Evolutionary conservation across 1,140 invertebrate genomes (phyloP).

Genomic region (Nephila pilipes): DNA sequence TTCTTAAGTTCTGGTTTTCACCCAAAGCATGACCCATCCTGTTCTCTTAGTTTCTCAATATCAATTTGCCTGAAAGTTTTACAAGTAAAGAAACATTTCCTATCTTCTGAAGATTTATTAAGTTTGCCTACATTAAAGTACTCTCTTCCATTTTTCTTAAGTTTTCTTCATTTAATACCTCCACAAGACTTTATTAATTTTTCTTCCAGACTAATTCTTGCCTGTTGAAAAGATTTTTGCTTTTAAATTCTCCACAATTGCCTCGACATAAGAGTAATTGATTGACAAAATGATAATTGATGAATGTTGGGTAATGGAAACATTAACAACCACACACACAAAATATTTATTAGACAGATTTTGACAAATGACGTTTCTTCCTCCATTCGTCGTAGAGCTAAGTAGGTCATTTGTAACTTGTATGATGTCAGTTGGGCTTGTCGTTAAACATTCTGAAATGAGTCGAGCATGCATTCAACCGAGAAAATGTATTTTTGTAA

Average conservation of each 20-base stretch:
- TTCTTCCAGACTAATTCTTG: not conserved
- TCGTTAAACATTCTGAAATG: slow-evolving; percentile 21
- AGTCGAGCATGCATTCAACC: slow-evolving; percentile 19
- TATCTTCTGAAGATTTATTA: no score
- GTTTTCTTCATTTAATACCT: no score
- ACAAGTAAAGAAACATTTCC: no score
- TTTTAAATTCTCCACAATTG: not conserved
- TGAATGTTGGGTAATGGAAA: slow-evolving; percentile 38
- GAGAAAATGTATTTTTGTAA: not conserved
- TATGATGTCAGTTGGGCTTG: slow-evolving; percentile 30
- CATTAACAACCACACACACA: slow-evolving; percentile 37
- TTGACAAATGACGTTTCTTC: slow-evolving; percentile 25
- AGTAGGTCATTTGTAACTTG: slow-evolving; percentile 38
- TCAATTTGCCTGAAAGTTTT: no score
- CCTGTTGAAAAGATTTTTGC: slow-evolving; percentile 15
- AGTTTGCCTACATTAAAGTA: no score
- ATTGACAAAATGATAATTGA: slow-evolving; percentile 39
- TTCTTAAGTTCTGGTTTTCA: no score
- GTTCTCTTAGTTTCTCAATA: no score
- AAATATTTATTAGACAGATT: slow-evolving; percentile 39
- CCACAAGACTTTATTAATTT: not conserved
- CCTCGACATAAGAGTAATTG: not conserved
- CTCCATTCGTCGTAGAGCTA: slow-evolving; percentile 25
- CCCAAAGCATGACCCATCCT: no score
- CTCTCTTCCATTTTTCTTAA: no score